These are phyloP conservation scores for Taxidea taxus DNA, from an alignment of 2,113 vertebrate species.

Conservation along the genomic window DNA sequence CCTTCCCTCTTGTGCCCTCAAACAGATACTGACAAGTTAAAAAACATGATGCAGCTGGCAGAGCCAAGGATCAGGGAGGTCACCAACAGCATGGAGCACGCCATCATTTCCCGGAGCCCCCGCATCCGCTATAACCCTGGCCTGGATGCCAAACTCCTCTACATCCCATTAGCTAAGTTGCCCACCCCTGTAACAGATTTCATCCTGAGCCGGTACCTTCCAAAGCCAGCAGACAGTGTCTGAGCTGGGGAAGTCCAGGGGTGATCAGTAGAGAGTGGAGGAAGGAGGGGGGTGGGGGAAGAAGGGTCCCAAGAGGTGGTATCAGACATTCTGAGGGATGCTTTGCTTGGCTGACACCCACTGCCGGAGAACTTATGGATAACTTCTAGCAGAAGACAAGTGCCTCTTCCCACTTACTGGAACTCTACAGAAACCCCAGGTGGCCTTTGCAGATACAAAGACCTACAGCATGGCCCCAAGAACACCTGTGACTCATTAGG, in stretches of 20 bases:
- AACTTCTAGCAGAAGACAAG: slow-evolving; percentile 5
- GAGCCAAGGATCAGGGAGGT: slow-evolving; percentile 80
- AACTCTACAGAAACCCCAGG: background rate
- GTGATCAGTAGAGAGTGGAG: background rate
- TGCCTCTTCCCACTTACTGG: background rate
- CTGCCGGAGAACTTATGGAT: background rate
- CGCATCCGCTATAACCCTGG: slow-evolving; percentile 84
- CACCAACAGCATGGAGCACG: slow-evolving; percentile 83
- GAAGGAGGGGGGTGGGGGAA: background rate
- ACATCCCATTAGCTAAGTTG: slow-evolving; percentile 79
- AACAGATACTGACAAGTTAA: slow-evolving; percentile 64
- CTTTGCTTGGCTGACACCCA: background rate
- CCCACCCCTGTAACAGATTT: slow-evolving; percentile 84
- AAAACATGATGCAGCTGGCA: slow-evolving; percentile 44
- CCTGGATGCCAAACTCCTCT: slow-evolving; percentile 84
- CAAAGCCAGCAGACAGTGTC: slow-evolving; percentile 72
- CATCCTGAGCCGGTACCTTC: slow-evolving; percentile 70
- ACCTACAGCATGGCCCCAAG: background rate
- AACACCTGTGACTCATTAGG: background rate
- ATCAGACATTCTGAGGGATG: background rate
- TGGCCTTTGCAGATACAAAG: background rate
- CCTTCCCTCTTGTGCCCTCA: background rate
- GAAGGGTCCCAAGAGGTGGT: background rate
- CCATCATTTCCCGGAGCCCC: slow-evolving; percentile 81
- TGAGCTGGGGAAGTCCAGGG: slow-evolving; percentile 6